Evolutionary conservation across 2,797 vertebrate species (phyloP).

Genomic region (Rhinoraja longicauda): DNA sequence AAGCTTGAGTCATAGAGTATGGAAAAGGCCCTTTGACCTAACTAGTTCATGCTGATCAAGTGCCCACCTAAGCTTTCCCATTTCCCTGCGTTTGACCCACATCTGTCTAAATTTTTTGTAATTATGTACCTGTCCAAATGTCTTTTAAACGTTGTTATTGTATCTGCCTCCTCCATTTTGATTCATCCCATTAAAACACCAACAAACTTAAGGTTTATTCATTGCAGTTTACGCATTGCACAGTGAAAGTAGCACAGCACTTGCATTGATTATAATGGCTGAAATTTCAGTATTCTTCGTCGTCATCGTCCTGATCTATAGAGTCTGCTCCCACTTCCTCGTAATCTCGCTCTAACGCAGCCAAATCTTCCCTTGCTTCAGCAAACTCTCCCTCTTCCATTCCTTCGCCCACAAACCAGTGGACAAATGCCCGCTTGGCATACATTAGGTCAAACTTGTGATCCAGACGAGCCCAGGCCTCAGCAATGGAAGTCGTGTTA

Average conservation of each 20-base stretch:
- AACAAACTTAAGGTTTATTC: not conserved
- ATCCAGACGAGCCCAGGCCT: slow-evolving; percentile 80
- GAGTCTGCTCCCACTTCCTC: slow-evolving; percentile 74
- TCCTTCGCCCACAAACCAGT: slow-evolving; percentile 82
- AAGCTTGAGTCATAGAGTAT: no score
- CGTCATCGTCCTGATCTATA: slow-evolving; percentile 64
- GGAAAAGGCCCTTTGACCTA: no score
- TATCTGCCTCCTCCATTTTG: no score
- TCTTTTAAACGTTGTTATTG: no score
- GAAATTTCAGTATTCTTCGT: slow-evolving; percentile 68
- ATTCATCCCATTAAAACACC: not conserved
- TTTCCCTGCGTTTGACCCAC: no score
- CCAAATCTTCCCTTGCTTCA: slow-evolving; percentile 79
- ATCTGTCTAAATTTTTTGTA: no score
- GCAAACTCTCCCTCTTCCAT: slow-evolving; percentile 85
- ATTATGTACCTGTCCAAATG: no score
- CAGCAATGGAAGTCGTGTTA: slow-evolving; percentile 77
- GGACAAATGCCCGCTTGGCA: slow-evolving; percentile 79
- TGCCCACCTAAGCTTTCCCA: no score
- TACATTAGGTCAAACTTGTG: slow-evolving; percentile 90
- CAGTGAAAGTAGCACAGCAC: not conserved
- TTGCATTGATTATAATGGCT: not conserved
- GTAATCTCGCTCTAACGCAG: slow-evolving; percentile 79
- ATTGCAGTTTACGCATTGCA: not conserved
- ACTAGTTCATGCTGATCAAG: no score